Base-by-base conservation (phyloP, 2,113 vertebrate genomes). In the Glaucidium brasilianum region DNA sequence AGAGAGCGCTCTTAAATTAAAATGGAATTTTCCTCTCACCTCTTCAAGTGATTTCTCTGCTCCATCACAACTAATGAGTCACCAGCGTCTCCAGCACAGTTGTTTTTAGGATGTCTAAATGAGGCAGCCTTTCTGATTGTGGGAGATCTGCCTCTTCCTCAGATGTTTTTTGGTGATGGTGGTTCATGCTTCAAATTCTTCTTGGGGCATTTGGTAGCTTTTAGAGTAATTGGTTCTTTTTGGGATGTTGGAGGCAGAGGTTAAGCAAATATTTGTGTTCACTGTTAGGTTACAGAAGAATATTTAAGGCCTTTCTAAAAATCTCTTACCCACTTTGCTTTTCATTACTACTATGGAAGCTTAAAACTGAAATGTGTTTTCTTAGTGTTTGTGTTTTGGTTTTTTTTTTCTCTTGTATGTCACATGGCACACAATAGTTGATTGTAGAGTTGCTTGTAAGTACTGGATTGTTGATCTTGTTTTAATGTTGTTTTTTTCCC, bases 231-330 rank as follows among this genome's bases (percentile, higher is more conserved):
- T 85, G 35, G 45, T 45, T 73, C 37, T 62, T 79, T 89, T 96
- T 60, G 89, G 84, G 53, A 34, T 73, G 72, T 26, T 37, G 87
- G 58, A 94, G 86, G 87, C 9, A 0, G 96, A 92, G 91, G 93
- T 95, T 96, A 97, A 90, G 81, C 93, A 96, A 97, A 96, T 95
- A 95, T 97, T 96, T 96, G 71, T 85, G 58, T 88, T 91, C 53
- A 4, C 81, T 85, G 0, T 96, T 97, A 77, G 43, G 78, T 96
- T 95, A 47, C 90, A 90, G 89, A 58, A 77, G 82, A 68, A 82
- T 95, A 95, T 90, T 91, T 69, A 91, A 91, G 77, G 55, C 55
- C 86, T 80, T 96, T 76, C 41, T 74, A 75, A 85, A 94, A 88
- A 82, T 53, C 81, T 92, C 64, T 86, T 87, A 3, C 83, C 64